These are phyloP conservation scores for Semibalanus balanoides DNA, from an alignment of 1,140 invertebrate genomes.

Conservation along the genomic window DNA sequence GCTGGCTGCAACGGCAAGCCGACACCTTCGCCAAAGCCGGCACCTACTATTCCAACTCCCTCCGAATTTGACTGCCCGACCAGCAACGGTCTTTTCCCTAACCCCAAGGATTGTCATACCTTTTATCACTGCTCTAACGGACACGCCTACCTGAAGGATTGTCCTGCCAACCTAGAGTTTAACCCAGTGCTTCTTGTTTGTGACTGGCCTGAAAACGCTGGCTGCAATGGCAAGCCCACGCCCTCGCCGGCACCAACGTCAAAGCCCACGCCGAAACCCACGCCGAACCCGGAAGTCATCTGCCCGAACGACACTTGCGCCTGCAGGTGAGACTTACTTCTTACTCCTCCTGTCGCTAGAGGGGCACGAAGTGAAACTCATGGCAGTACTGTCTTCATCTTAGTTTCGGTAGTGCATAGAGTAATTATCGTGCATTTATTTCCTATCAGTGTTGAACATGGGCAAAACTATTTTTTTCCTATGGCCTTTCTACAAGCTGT, in stretches of 20 bases:
- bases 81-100: slow-evolving; percentile 17
- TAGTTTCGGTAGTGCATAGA: no score
- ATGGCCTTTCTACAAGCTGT: no score
- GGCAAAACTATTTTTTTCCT: no score
- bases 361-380: slow-evolving; percentile 15
- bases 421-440: no score
- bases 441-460: no score
- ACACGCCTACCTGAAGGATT: slow-evolving; percentile 17
- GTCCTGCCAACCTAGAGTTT: slow-evolving; percentile 19
- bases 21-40: background rate
- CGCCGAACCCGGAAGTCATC: background rate
- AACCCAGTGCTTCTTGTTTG: slow-evolving; percentile 17
- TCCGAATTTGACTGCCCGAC: background rate
- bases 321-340: background rate
- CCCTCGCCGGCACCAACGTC: no score
- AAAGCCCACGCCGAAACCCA: background rate
- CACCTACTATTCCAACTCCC: background rate
- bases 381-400: no score
- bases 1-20: slow-evolving; percentile 27
- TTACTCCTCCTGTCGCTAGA: slow-evolving; percentile 14
- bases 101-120: slow-evolving; percentile 19
- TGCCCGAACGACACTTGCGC: background rate
- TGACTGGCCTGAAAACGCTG: slow-evolving; percentile 20
- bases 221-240: slow-evolving; percentile 13
- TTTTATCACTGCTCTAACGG: slow-evolving; percentile 23